Evolutionary conservation across 2,888 invertebrate genomes (phyloP), one percentile per base, ranked within the genome.

Genomic region (Leptopilina syphax): DNA sequence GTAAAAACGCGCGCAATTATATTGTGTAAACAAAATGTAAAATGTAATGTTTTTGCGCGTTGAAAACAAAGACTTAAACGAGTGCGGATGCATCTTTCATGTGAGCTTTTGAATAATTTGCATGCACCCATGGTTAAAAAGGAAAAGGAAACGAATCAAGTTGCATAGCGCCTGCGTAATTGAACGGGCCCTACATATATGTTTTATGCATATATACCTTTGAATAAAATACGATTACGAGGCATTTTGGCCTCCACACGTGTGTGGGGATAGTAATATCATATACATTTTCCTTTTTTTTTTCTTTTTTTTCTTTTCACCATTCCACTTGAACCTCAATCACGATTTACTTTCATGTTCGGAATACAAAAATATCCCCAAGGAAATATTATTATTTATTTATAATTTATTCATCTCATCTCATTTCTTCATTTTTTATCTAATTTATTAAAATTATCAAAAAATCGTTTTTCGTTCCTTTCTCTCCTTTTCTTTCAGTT

Each of bases 151-250:
- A 70, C 79, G 76, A 82, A 79, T 41, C 68, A 79, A 81, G 63
- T 79, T 78, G 80, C 82, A 77, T 78, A 77, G 67, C 76, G 81
- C 79, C 80, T 78, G 81, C 80, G 79, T 78, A 77, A 81, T 77
- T 84, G 85, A 83, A 85, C 86, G 83, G 82, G 84, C 81, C 83
- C 82, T 70, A 70, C 54, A 70, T 70, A 70, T 54, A 88, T 87
- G 88, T 88, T 88, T 88, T 88, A 88, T 89, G 88, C 86, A 88
- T 50, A 50, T 50, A 50, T 88, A 87, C 85, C 85, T 81, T 85
- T 88, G 88, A 88, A 89, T 88, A 88, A 87, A 88, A 88, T 88
- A 87, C 87, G 85, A 87, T 88, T 88, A 87, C 87, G 85, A 85
- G 86, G 87, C 86, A 84, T 87, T 87, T 89, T 89, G 88, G 88